phyloP scores from a whole-genome alignment of 1,140 invertebrate species.

The Contarinia nasturtii region DNA sequence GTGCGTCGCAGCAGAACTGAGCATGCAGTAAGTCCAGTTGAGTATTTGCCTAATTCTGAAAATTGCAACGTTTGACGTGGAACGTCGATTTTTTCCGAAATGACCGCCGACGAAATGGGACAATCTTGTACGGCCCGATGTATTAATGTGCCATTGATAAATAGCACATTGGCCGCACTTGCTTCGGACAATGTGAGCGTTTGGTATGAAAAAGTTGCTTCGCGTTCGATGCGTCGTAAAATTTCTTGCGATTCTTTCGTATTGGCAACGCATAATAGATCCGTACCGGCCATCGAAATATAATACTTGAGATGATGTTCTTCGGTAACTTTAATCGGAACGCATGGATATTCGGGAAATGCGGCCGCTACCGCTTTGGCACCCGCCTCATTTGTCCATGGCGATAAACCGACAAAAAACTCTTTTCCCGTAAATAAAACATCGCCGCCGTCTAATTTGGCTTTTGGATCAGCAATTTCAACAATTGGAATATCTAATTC shows the following conservation, averaged over 20 bases:
- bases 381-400: constrained; percentile 76
- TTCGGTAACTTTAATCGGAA: constrained; percentile 67
- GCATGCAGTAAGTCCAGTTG: constrained; percentile 53
- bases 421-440: constrained; percentile 87
- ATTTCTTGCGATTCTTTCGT: constrained; percentile 67
- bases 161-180: constrained; percentile 71
- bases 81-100: constrained; percentile 67
- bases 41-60: constrained; percentile 56
- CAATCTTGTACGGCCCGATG: constrained; percentile 71
- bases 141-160: constrained; percentile 75
- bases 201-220: constrained; percentile 75
- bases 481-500: constrained; percentile 64
- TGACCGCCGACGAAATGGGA: constrained; percentile 63
- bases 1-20: constrained; percentile 47
- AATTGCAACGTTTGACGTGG: constrained; percentile 50
- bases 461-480: constrained; percentile 64
- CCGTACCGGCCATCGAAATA: constrained; percentile 71
- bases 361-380: constrained; percentile 78
- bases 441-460: constrained; percentile 75
- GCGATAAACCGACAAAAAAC: constrained; percentile 87
- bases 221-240: constrained; percentile 76
- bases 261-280: constrained; percentile 67
- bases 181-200: constrained; percentile 79
- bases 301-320: constrained; percentile 58
- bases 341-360: constrained; percentile 89